Conservation (phyloP, 2,113 vertebrate genomes). For the Macroglossus sobrinus region DNA sequence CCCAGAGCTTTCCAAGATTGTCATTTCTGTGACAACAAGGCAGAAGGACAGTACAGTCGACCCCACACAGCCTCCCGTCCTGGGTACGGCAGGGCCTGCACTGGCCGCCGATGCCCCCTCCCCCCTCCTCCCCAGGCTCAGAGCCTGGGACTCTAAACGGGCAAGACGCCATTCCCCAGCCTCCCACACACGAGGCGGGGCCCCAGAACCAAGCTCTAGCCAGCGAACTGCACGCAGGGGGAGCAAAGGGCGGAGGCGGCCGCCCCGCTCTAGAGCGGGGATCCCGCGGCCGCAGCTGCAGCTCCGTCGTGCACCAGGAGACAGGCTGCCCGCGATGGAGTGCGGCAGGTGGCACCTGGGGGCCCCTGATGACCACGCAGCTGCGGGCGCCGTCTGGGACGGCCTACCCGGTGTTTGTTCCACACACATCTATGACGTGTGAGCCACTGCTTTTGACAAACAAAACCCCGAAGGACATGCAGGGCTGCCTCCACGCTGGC, state of each 20-base stretch:
- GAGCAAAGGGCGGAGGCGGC: background rate
- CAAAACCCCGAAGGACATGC: background rate
- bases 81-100: fast-evolving
- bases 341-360: too few species aligned
- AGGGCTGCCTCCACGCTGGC: background rate
- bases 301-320: background rate
- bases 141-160: too few species aligned
- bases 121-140: background rate
- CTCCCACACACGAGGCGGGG: background rate
- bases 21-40: background rate
- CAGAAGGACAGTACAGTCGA: background rate
- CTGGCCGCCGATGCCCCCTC: fast-evolving
- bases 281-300: fast-evolving
- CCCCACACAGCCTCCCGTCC: background rate
- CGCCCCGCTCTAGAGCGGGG: background rate
- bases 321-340: background rate
- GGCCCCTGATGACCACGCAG: fast-evolving
- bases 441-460: background rate
- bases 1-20: too few species aligned
- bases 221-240: fast-evolving
- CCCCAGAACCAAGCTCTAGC: fast-evolving
- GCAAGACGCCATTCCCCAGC: background rate
- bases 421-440: fast-evolving
- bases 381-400: fast-evolving
- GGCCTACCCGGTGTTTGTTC: fast-evolving